phyloP scores from a whole-genome alignment of 2,113 vertebrate species.

The Cheirogaleus medius region DNA sequence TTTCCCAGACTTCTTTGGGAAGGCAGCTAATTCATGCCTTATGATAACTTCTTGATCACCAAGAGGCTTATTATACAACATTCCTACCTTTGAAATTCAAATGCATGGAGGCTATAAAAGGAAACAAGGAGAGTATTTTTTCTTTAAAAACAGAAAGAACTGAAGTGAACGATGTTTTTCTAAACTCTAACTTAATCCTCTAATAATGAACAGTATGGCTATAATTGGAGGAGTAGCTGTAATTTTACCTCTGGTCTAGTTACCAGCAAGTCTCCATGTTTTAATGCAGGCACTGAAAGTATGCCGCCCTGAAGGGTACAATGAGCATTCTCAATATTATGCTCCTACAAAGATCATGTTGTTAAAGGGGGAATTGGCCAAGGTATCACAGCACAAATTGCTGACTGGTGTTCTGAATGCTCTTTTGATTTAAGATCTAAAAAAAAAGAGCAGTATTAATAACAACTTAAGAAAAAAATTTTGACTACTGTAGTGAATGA shows the following conservation, averaged over 20 bases:
- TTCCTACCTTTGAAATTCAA: conserved; percentile 29
- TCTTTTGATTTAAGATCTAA: not conserved
- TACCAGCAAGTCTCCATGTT: not conserved
- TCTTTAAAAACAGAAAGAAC: not conserved
- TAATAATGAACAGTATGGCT: not conserved
- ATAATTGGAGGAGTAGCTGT: not conserved
- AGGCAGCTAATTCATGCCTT: not conserved
- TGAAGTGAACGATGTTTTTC: not conserved
- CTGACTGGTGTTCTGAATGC: not conserved
- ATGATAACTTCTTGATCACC: not conserved
- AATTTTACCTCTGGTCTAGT: not conserved
- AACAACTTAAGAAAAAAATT: not conserved
- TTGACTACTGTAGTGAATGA: not conserved
- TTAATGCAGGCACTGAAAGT: not conserved
- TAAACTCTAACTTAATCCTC: not conserved
- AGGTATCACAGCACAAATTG: not conserved
- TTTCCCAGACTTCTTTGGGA: not conserved
- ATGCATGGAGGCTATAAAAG: not conserved
- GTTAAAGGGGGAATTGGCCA: not conserved
- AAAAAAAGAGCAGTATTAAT: not conserved
- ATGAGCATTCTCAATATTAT: not conserved
- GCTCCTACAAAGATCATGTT: not conserved
- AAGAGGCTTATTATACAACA: not conserved
- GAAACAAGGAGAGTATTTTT: not conserved
- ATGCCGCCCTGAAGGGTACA: not conserved